These are phyloP conservation scores for Epistrophe eligans DNA, from an alignment of 2,888 invertebrate genomes.

Conservation along the genomic window DNA sequence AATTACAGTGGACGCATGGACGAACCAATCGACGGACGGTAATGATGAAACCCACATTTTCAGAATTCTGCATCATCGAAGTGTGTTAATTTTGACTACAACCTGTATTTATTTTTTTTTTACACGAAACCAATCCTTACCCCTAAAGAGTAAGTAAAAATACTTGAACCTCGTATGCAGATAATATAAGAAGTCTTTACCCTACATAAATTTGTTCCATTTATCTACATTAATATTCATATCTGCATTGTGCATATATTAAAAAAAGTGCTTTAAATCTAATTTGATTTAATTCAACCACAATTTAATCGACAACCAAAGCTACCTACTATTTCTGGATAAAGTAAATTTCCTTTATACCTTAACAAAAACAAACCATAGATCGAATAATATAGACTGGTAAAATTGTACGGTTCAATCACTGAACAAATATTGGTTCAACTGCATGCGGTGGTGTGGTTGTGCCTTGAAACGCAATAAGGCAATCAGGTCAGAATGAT, in stretches of 20 bases:
- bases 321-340: not conserved
- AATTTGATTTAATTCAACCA: not conserved
- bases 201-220: not conserved
- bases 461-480: constrained; percentile 34
- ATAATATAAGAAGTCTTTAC: no score
- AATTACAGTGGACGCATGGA: no score
- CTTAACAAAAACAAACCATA: not conserved
- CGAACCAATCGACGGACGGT: no score
- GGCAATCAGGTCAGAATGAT: constrained; percentile 38
- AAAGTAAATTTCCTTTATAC: not conserved
- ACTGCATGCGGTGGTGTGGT: not conserved
- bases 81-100: no score
- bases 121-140: no score
- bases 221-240: not conserved
- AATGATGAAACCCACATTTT: no score
- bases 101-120: no score
- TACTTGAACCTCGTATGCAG: no score
- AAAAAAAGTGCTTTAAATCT: not conserved
- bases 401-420: constrained; percentile 24
- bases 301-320: not conserved
- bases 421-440: constrained; percentile 35
- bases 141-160: no score
- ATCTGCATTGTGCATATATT: no score
- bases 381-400: not conserved
- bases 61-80: no score